A percentile compares a stretch with the other conserved stretches of the same genome.
These are phyloP conservation scores for Lycaena phlaeas DNA, from an alignment of 2,888 invertebrate genomes.

Conservation along the genomic window DNA sequence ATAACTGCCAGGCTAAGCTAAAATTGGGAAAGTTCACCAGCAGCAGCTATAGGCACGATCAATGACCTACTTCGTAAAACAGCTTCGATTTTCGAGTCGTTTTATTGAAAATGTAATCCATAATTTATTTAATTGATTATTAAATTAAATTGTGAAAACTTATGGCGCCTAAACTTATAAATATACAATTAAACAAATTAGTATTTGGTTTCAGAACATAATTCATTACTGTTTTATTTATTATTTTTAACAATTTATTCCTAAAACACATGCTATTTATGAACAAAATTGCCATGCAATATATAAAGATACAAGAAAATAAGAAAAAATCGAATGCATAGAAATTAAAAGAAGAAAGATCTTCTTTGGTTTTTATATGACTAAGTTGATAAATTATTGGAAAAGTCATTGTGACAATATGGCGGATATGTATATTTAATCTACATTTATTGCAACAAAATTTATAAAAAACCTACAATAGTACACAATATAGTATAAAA, in stretches of 20 bases:
- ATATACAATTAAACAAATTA: conserved; percentile 39
- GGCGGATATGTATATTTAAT: conserved; percentile 3
- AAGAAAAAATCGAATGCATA: neutral
- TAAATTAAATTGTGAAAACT: conserved; percentile 8
- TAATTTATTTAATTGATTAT: neutral
- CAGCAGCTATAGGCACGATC: too few species aligned
- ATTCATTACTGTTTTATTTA: conserved; percentile 15
- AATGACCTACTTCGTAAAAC: too few species aligned
- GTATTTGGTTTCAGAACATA: conserved; percentile 55
- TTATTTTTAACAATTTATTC: neutral
- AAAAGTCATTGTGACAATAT: conserved; percentile 3
- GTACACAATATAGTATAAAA: conserved; percentile 3
- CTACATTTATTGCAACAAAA: conserved; percentile 2
- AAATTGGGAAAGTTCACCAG: too few species aligned
- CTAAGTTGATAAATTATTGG: neutral
- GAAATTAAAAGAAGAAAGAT: conserved; percentile 1
- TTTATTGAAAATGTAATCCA: too few species aligned
- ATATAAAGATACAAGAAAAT: neutral
- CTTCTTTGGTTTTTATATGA: conserved; percentile 7
- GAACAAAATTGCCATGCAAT: neutral
- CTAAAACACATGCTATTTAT: neutral
- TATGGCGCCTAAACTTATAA: conserved; percentile 12
- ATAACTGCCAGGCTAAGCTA: too few species aligned
- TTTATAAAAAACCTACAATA: neutral
- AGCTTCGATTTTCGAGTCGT: too few species aligned